Evolutionary conservation across 2,797 vertebrate species (phyloP), one percentile per base, ranked within the genome.

Genomic region (Micropoecilia bifurca): DNA sequence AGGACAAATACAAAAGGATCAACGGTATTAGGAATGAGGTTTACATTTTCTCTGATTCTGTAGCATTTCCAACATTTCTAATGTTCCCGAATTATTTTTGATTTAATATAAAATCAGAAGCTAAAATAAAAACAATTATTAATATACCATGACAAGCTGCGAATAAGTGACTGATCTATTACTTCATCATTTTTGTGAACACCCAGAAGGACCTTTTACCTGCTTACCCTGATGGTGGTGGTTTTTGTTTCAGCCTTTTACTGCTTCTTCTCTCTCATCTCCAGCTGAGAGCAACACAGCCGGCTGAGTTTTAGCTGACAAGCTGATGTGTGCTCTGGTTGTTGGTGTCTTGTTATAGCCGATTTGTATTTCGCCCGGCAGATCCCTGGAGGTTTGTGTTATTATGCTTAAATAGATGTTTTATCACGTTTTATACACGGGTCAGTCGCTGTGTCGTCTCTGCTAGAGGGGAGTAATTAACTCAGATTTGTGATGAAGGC

Each of bases 341-440:
- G 68, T 33, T 3, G 46, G 30, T 76, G 86, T 86, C 86, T 75
- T 86, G 78, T 83, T 74, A 79, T 33, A 61, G 85, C 36, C 50
- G 8, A 57, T 71, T 81, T 82, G 80, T 84, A 88, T 74, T 88
- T 16, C 55, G 82, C 77, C 78, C 80, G 30, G 79, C 36, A 0
- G 78, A 59, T 80, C 87, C 75, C 85, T 6, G 61, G 84, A 86
- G 87, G 57, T 85, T 73, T 47, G 46, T 10, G 41, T 75, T 85
- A 63, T 16, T 28, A 85, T 82, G 83, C 80, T 79, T 61, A 83
- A 76, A 87, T 81, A 13, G 82, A 85, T 77, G 10, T 79, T 90
- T 89, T 75, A 88, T 89, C 89, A 89, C 77, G 80, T 68, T 80
- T 80, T 85, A 77, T 69, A 28, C 82, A 80, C 25, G 46, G 81